These are phyloP conservation scores for Lytechinus variegatus DNA, from an alignment of 35 echinoderm and acorn worm genomes.

Conservation along the genomic window DNA sequence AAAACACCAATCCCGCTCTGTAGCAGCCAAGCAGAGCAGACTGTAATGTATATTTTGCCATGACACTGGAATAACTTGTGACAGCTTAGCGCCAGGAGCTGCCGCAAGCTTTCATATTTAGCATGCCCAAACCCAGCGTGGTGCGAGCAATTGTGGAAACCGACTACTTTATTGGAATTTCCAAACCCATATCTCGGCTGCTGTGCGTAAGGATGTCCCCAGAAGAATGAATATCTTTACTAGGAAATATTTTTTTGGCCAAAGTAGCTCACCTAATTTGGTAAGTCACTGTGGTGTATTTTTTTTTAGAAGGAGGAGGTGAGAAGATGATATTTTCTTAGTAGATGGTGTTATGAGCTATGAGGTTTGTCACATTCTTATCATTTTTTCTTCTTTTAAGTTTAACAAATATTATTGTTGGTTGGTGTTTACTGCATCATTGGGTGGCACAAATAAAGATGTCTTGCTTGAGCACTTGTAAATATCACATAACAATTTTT, in stretches of 20 bases:
- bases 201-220: neutral
- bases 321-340: neutral
- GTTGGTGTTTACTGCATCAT: too few species aligned
- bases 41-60: slow-evolving; percentile 17
- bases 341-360: neutral
- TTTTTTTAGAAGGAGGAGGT: neutral
- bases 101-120: slow-evolving; percentile 27
- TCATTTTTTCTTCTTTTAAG: too few species aligned
- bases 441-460: too few species aligned
- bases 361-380: neutral
- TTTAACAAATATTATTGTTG: too few species aligned
- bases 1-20: neutral
- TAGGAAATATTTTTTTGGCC: neutral
- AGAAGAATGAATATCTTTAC: neutral
- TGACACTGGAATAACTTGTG: slow-evolving; percentile 36
- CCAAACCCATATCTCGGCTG: neutral
- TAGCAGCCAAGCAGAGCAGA: neutral
- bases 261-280: neutral
- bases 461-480: too few species aligned
- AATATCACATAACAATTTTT: too few species aligned
- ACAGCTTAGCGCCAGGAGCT: slow-evolving; percentile 6
- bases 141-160: slow-evolving; percentile 32
- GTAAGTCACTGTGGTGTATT: neutral
- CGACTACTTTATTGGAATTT: slow-evolving; percentile 22
- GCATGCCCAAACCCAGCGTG: neutral